Evolutionary conservation across 1,140 invertebrate genomes (phyloP), one percentile per base, ranked within the genome.

Genomic region (Ostrea denselamellosa): DNA sequence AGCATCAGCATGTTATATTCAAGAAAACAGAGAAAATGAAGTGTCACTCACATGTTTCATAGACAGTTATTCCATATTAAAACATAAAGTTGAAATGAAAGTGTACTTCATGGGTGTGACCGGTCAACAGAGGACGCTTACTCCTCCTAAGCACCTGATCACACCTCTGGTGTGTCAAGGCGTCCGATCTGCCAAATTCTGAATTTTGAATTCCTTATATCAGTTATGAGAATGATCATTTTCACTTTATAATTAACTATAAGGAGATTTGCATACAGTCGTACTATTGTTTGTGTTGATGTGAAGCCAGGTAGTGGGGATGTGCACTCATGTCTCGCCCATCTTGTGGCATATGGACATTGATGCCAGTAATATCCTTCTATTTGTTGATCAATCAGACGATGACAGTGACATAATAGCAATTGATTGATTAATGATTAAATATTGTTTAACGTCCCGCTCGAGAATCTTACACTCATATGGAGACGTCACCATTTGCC

Each of bases 1-100:
- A 71, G 51, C 68, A 2, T 28, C 10, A 51, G 8, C 82, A 0
- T 28, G n/a, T 51, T 89, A 86, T 25, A 86, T 85, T 52, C 44
- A 89, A 65, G 88, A 89, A 44, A 62, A 89, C 44, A 58, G 85
- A 4, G 86, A 87, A 25, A 85, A 85, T n/a, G 56, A 89, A 51
- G 22, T 54, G 22, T 54, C 19, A 87, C 87, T 19, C 28, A 8
- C 22, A 8, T 89, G 81, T 65, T 85, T 7, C 58, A 89, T 22
- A 2, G 22, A 19, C 19, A 34, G n/a, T 56, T 88, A 0, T 17
- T 88, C 2, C 58, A 52, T 28, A 83, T 88, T 2, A 85, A 51
- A 85, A 83, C 85, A 7, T 44, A 71, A 81, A 85, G 87, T 56
- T 12, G 87, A 12, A 62, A 88, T 77, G 19, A 51, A 28, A 17